Evolutionary conservation across 2,113 vertebrate species (phyloP).

Genomic region (Bufo gargarizans): DNA sequence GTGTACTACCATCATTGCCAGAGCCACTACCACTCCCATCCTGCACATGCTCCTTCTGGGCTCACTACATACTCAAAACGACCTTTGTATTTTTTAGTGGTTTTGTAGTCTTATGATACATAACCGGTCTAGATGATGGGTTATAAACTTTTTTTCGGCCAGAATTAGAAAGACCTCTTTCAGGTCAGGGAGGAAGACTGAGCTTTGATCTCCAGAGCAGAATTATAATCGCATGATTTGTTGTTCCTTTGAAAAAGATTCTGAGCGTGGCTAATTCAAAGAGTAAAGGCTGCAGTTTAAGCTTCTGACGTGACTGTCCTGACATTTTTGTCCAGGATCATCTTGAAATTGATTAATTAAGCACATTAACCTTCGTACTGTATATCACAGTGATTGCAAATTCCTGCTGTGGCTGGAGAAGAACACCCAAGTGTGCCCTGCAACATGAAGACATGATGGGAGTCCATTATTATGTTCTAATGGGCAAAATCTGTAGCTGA

Average conservation of each 20-base stretch:
- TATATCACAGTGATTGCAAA: constrained; percentile 18
- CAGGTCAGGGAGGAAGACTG: not conserved
- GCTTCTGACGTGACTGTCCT: constrained; percentile 25
- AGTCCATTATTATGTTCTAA: not conserved
- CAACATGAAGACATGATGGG: not conserved
- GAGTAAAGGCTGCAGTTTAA: not conserved
- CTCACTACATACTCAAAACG: not conserved
- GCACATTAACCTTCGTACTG: constrained; percentile 43
- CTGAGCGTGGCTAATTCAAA: constrained; percentile 20
- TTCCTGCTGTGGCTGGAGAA: not conserved
- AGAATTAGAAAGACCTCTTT: not conserved
- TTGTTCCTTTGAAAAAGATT: constrained; percentile 23
- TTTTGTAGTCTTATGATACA: not conserved
- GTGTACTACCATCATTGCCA: too few relatives aligned
- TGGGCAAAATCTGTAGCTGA: too few relatives aligned
- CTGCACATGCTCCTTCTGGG: too few relatives aligned
- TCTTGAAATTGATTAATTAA: constrained; percentile 29
- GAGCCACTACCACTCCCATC: too few relatives aligned
- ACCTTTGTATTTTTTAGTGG: not conserved
- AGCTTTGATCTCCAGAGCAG: constrained; percentile 32
- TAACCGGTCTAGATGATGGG: not conserved
- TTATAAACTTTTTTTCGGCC: not conserved
- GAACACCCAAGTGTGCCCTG: not conserved
- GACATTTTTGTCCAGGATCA: constrained; percentile 25
- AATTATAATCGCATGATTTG: constrained; percentile 23